Evolutionary conservation across 2,888 invertebrate species (phyloP), one percentile per base, ranked within the genome.

Genomic region (Eupithecia insigniata): DNA sequence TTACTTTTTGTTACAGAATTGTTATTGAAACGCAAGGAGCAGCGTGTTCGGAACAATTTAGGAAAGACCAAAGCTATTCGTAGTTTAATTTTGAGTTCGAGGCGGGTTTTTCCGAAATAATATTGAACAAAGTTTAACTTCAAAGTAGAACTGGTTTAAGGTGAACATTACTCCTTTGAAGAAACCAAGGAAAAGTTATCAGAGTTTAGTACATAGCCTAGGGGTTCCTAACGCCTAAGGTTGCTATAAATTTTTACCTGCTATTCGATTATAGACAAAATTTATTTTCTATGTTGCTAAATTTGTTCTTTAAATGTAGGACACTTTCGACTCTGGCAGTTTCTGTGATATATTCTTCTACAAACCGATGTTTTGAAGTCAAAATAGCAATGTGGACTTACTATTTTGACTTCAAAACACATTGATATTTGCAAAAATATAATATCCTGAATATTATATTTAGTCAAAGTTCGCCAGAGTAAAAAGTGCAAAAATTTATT

Each of bases 21-120:
- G 67, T 72, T 76, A 79, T 75, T 74, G 68, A 62, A 77, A 72
- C 74, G 74, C 69, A 74, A 72, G 74, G 67, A 73, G 70, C 72
- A 71, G 72, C 76, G 72, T 77, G 75, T 66, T 70, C 72, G 16
- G 46, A 79, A 76, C 74, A 75, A 73, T 76, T 77, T 74, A 67
- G 72, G 73, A 78, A 78, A 74, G 78, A 78, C 77, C 74, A 71
- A 77, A 55, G 36, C 64, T 76, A 73, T 77, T 74, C 51, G 22
- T 61, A 78, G 76, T 76, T 79, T 77, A 76, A 79, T 76, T 76
- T 71, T 70, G 72, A 71, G 76, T 75, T 71, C 67, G 73, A 66
- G 75, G 65, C 66, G 30, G 58, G 78, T 76, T 55, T 55, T 26
- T 55, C 5, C 26, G 55, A 55, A 51, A 55, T 55, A 26, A 55